Evolutionary conservation across 2,113 vertebrate species (phyloP).

Genomic region (Colossoma macropomum): DNA sequence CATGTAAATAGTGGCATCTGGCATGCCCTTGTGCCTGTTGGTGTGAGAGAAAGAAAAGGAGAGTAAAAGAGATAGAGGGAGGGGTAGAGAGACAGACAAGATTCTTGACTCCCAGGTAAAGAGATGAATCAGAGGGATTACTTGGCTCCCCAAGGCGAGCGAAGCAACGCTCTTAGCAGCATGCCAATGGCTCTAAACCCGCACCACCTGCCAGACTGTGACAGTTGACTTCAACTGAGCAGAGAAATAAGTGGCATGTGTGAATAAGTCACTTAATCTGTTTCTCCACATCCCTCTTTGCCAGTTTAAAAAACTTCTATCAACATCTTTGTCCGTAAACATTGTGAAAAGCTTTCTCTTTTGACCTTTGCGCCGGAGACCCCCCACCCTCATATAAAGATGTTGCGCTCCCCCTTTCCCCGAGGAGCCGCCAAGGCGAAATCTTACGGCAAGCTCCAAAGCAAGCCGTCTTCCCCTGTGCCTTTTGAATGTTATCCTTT

Average conservation of each 20-base stretch:
- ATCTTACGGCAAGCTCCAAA: not conserved
- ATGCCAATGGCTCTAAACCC: slow-evolving; percentile 70
- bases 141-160: slow-evolving; percentile 53
- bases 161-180: slow-evolving; percentile 54
- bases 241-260: slow-evolving; percentile 65
- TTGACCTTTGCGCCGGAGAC: not conserved
- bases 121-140: slow-evolving; percentile 66
- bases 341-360: slow-evolving; percentile 19
- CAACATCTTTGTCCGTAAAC: not conserved
- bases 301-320: slow-evolving; percentile 13
- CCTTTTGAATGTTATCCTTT: slow-evolving; percentile 1
- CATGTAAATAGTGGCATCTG: slow-evolving; percentile 61
- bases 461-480: not conserved
- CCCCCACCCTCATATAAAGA: not conserved
- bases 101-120: slow-evolving; percentile 66
- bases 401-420: not conserved
- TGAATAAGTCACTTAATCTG: slow-evolving; percentile 58
- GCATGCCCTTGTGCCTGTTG: slow-evolving; percentile 40
- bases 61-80: not conserved
- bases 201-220: slow-evolving; percentile 63
- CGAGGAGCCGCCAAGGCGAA: not conserved
- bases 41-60: slow-evolving; percentile 1
- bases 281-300: not conserved
- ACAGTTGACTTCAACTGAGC: slow-evolving; percentile 64
- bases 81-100: slow-evolving; percentile 14